Evolutionary conservation across 2,797 vertebrate species (phyloP).

Genomic region (Percopsis omiscomaycus): DNA sequence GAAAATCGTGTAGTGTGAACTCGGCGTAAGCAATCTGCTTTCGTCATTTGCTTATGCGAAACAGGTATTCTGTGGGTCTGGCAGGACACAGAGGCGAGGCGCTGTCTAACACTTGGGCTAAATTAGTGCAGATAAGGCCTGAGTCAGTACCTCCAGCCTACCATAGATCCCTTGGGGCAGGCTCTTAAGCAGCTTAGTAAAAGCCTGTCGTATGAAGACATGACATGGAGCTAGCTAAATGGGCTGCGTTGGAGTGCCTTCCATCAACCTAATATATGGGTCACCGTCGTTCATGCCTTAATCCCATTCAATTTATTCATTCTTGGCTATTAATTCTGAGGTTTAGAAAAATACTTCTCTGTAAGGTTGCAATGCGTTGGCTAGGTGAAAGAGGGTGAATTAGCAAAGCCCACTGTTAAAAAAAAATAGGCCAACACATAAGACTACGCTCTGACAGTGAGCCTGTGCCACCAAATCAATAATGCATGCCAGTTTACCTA

Average conservation of each 20-base stretch:
- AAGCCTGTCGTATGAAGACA: slow-evolving; percentile 80
- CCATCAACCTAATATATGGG: slow-evolving; percentile 76
- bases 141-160: slow-evolving; percentile 75
- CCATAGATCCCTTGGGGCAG: slow-evolving; percentile 77
- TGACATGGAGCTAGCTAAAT: slow-evolving; percentile 80
- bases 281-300: slow-evolving; percentile 71
- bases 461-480: slow-evolving; percentile 67
- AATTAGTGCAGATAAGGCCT: slow-evolving; percentile 80
- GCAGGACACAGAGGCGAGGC: slow-evolving; percentile 61
- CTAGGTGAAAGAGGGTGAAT: slow-evolving; percentile 38
- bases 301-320: slow-evolving; percentile 75
- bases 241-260: slow-evolving; percentile 75
- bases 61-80: slow-evolving; percentile 62
- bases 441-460: slow-evolving; percentile 54
- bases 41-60: slow-evolving; percentile 62
- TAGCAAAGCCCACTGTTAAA: slow-evolving; percentile 13
- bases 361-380: slow-evolving; percentile 12
- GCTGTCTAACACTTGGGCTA: slow-evolving; percentile 74
- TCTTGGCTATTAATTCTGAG: slow-evolving; percentile 67
- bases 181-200: slow-evolving; percentile 84
- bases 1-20: too few species aligned
- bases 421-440: slow-evolving; percentile 27
- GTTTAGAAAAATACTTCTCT: slow-evolving; percentile 42
- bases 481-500: slow-evolving; percentile 67
- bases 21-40: slow-evolving; percentile 41